Evolutionary conservation across 2,888 invertebrate genomes (phyloP).

Genomic region (Epistrophella euchroma): DNA sequence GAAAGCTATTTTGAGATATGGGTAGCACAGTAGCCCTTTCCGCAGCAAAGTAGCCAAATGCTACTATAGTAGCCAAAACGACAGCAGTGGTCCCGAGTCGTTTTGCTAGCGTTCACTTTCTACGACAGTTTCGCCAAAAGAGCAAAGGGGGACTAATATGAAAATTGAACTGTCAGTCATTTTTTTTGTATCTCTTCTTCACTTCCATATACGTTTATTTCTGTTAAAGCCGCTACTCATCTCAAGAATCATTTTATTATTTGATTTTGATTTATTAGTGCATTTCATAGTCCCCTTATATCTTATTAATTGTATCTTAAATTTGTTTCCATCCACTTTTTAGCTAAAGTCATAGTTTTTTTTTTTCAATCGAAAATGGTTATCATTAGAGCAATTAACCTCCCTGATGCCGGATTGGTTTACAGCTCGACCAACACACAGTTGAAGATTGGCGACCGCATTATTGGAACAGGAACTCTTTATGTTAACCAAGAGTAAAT

Average conservation of each 20-base stretch:
- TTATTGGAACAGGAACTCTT: constrained; percentile 81
- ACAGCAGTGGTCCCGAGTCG: too few species aligned
- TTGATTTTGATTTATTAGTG: constrained; percentile 7
- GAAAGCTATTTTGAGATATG: too few species aligned
- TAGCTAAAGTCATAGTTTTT: neutral
- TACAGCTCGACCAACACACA: constrained; percentile 81
- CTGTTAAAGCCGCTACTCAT: constrained; percentile 51
- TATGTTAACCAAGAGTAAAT: constrained; percentile 82
- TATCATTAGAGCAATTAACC: constrained; percentile 80
- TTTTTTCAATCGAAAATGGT: constrained; percentile 78
- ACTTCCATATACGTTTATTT: constrained; percentile 26
- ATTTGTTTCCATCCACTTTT: neutral
- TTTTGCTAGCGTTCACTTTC: too few species aligned
- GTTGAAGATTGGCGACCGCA: constrained; percentile 81
- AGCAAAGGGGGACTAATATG: too few species aligned
- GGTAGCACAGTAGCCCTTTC: too few species aligned
- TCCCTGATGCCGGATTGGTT: constrained; percentile 81
- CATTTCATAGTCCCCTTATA: neutral
- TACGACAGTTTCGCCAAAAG: too few species aligned
- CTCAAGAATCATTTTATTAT: constrained; percentile 28
- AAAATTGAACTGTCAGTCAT: too few species aligned
- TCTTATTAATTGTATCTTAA: neutral
- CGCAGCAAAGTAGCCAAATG: too few species aligned
- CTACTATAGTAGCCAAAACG: too few species aligned
- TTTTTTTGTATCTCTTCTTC: neutral